Percentiles rank a stretch among this genome's conserved stretches.
Conservation (phyloP, 1,140 invertebrate genomes). For the Physella acuta region DNA sequence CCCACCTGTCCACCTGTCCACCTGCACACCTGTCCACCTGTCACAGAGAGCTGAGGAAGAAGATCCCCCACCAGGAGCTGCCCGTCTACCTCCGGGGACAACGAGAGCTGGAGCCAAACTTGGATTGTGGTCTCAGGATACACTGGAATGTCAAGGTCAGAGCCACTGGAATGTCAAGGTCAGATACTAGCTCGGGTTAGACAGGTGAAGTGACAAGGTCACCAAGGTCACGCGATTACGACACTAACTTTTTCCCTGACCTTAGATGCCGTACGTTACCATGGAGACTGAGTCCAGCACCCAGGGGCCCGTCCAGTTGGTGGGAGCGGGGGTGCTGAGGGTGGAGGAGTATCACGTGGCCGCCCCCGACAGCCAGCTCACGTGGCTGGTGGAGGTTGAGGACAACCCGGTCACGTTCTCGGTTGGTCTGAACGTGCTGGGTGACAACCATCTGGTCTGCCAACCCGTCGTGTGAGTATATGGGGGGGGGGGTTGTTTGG, state of each 20-base stretch:
- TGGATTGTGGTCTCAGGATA: too few species aligned
- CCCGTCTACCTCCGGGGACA: not conserved
- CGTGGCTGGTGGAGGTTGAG: not conserved
- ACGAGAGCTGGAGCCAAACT: too few species aligned
- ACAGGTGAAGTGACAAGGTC: too few species aligned
- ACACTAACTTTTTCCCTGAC: too few species aligned
- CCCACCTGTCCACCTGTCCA: too few species aligned
- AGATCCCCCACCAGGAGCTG: not conserved
- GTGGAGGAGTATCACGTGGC: not conserved
- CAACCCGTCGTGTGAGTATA: too few species aligned
- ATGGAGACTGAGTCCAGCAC: not conserved
- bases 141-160: too few species aligned
- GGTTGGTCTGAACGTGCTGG: not conserved
- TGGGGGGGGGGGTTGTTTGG: too few species aligned
- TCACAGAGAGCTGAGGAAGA: not conserved
- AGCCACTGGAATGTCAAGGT: too few species aligned
- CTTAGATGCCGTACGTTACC: not conserved
- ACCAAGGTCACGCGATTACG: too few species aligned
- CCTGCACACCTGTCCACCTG: not conserved
- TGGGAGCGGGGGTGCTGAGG: not conserved
- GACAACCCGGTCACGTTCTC: not conserved
- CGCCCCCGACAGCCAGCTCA: not conserved
- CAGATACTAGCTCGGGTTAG: too few species aligned
- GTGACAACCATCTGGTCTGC: not conserved
- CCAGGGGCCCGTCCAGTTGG: not conserved